Evolutionary conservation across 2,113 vertebrate genomes (phyloP).

Genomic region (Vulpes vulpes): DNA sequence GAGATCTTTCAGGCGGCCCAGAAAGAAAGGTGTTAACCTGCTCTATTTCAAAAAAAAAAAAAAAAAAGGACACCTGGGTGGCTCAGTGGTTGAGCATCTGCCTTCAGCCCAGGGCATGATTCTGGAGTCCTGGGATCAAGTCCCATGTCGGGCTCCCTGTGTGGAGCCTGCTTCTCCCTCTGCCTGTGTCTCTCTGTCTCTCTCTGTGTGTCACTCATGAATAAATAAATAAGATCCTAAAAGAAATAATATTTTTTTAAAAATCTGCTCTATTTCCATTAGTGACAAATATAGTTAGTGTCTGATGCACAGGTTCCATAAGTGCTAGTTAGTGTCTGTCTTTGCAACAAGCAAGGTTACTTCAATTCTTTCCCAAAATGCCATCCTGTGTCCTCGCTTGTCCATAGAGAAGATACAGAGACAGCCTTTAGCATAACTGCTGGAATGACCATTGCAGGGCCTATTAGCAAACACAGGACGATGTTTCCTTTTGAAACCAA

Average conservation of each 20-base stretch:
- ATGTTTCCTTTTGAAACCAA: neutral
- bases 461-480: neutral
- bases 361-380: neutral
- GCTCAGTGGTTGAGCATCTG: too few relatives aligned
- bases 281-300: neutral
- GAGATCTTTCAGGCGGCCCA: neutral
- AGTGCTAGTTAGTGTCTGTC: neutral
- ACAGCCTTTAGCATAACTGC: neutral
- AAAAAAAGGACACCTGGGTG: too few relatives aligned
- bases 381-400: neutral
- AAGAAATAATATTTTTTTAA: too few relatives aligned
- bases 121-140: too few relatives aligned
- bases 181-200: too few relatives aligned
- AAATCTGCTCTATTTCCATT: neutral
- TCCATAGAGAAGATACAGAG: neutral
- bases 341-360: neutral
- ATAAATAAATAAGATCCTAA: too few relatives aligned
- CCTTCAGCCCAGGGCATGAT: too few relatives aligned
- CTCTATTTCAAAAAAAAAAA: neutral
- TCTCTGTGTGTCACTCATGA: too few relatives aligned
- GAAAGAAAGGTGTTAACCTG: neutral
- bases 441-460: too few relatives aligned
- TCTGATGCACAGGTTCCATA: neutral
- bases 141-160: too few relatives aligned
- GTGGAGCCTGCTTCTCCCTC: too few relatives aligned